Conservation (phyloP, 2,797 vertebrate genomes). For the Eulemur mongoz region DNA sequence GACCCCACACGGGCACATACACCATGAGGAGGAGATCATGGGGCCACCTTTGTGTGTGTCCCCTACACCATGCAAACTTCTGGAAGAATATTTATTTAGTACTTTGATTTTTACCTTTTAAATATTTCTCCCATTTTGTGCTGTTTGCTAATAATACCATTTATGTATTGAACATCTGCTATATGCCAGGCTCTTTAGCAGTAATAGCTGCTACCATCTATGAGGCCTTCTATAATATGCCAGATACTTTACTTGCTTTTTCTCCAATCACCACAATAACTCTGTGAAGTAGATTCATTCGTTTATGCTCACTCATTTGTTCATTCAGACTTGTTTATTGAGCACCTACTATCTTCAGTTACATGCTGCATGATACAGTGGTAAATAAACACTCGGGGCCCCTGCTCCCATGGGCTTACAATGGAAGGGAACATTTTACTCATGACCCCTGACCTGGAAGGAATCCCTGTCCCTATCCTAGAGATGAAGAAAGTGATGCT, state of each 20-base stretch:
- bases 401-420: neutral
- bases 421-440: neutral
- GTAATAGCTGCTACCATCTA: fast-evolving
- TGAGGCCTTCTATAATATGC: neutral
- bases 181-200: neutral
- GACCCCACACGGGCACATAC: fast-evolving
- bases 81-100: neutral
- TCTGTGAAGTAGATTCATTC: neutral
- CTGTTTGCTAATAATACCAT: neutral
- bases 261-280: neutral
- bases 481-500: neutral
- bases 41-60: neutral
- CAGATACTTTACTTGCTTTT: neutral
- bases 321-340: neutral
- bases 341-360: neutral
- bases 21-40: fast-evolving
- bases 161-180: neutral
- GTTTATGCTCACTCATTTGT: neutral
- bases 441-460: neutral
- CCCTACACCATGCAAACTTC: neutral
- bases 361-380: fast-evolving
- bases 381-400: neutral
- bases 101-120: neutral
- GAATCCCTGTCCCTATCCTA: neutral
- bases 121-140: neutral